phyloP scores from a whole-genome alignment of 2,888 invertebrate species.

The Cataglyphis rosenhaueri region DNA sequence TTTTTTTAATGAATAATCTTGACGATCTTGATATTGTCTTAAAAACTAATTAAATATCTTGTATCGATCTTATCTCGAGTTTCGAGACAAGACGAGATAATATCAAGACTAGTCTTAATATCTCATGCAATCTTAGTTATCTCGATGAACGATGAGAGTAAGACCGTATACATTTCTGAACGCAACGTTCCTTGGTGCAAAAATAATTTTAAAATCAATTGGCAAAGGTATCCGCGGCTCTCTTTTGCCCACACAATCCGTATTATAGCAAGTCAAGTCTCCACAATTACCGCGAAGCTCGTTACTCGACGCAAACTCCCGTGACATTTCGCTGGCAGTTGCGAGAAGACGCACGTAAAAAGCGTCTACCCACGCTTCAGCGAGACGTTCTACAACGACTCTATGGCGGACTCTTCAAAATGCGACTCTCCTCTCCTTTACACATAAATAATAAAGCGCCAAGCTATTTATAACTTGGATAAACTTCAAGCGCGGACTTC shows the following conservation, averaged over 20 bases:
- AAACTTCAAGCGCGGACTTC: neutral
- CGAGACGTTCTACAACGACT: neutral
- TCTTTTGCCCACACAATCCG: neutral
- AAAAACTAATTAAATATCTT: too few species aligned
- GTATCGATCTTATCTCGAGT: too few species aligned
- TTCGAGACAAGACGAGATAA: too few species aligned
- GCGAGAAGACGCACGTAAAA: slow-evolving; percentile 31
- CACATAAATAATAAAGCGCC: slow-evolving; percentile 21
- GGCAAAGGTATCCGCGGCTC: neutral
- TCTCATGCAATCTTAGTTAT: neutral
- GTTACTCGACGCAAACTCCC: slow-evolving; percentile 30
- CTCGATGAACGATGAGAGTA: slow-evolving; percentile 29
- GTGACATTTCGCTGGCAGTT: slow-evolving; percentile 35
- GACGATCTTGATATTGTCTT: too few species aligned
- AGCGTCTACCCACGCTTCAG: slow-evolving; percentile 25
- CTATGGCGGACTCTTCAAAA: slow-evolving; percentile 17
- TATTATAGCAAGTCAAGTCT: slow-evolving; percentile 17
- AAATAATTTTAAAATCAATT: slow-evolving; percentile 31
- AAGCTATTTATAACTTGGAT: slow-evolving; percentile 39
- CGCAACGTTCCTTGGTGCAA: slow-evolving; percentile 19
- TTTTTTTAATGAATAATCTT: too few species aligned
- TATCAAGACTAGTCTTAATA: too few species aligned
- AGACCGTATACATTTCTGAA: neutral
- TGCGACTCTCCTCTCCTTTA: neutral
- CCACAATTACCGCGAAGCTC: slow-evolving; percentile 27